These are phyloP conservation scores for Chrysochloris asiatica DNA, from an alignment of 2,113 vertebrate genomes.

Conservation along the genomic window DNA sequence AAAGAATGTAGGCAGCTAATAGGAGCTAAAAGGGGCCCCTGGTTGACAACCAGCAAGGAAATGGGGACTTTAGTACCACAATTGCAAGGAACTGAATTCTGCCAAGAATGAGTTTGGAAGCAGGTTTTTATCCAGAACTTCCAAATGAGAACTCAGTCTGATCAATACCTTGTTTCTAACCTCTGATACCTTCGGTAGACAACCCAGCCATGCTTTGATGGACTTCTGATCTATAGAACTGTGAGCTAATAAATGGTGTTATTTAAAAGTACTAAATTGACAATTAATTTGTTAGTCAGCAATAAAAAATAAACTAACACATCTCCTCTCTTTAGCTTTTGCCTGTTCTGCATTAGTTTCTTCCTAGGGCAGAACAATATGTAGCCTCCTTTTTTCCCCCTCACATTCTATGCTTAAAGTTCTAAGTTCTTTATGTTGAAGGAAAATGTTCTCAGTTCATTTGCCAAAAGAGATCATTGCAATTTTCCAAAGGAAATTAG, in stretches of 20 bases:
- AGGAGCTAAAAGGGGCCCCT: neutral
- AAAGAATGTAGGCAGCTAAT: neutral
- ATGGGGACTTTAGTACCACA: neutral
- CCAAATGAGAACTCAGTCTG: slow-evolving; percentile 11
- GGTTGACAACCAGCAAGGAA: neutral
- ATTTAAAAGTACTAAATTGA: slow-evolving; percentile 10
- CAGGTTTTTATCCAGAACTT: neutral
- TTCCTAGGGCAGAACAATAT: neutral
- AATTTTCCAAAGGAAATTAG: neutral
- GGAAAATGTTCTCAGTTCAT: slow-evolving; percentile 35
- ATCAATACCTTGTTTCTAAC: neutral
- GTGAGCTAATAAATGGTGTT: neutral
- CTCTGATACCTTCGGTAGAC: neutral
- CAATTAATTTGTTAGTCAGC: neutral
- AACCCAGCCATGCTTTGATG: neutral
- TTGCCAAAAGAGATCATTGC: slow-evolving; percentile 14
- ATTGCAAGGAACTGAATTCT: neutral
- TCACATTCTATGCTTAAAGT: neutral
- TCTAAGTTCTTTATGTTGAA: neutral
- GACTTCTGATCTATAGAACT: neutral
- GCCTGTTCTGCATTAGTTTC: neutral
- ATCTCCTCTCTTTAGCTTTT: neutral
- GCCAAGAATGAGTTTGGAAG: neutral
- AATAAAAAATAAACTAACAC: neutral
- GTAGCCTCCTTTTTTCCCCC: neutral